phyloP scores from a whole-genome alignment of 2,113 vertebrate species.

The Halcyon malimbica region DNA sequence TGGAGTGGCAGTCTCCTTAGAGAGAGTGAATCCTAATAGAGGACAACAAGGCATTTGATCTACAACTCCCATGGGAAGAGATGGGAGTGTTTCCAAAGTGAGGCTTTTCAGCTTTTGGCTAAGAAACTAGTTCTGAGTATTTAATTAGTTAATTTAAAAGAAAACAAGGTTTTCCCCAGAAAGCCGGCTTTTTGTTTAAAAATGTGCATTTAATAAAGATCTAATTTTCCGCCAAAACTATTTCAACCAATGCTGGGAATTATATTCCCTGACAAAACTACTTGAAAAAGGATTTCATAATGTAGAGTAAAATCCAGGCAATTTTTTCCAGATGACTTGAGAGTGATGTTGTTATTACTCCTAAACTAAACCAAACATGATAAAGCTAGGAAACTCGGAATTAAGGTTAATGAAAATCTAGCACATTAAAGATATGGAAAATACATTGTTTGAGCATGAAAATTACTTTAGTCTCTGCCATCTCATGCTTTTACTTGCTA shows the following conservation, averaged over 20 bases:
- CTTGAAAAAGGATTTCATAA: slow-evolving; percentile 49
- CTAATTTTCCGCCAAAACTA: slow-evolving; percentile 48
- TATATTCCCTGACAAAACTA: slow-evolving; percentile 54
- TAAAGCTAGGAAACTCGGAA: slow-evolving; percentile 32
- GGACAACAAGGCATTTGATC: background rate
- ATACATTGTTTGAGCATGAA: background rate
- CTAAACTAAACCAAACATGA: slow-evolving; percentile 43
- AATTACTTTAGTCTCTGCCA: background rate
- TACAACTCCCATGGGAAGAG: background rate
- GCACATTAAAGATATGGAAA: background rate
- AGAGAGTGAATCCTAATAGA: background rate
- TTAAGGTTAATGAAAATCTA: slow-evolving; percentile 26
- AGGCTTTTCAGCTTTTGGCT: slow-evolving; percentile 22
- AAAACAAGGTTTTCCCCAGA: slow-evolving; percentile 46
- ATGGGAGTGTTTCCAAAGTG: background rate
- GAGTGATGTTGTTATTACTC: background rate
- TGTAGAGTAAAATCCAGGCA: slow-evolving; percentile 43
- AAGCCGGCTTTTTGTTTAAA: slow-evolving; percentile 45
- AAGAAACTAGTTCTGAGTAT: slow-evolving; percentile 3
- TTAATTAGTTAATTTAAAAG: slow-evolving; percentile 60
- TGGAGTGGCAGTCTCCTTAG: background rate
- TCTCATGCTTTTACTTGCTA: background rate
- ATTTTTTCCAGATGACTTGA: slow-evolving; percentile 62
- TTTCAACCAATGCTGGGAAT: slow-evolving; percentile 53
- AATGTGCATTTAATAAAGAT: slow-evolving; percentile 63